phyloP scores from a whole-genome alignment of 2,113 vertebrate genomes.

The Rostratula benghalensis region DNA sequence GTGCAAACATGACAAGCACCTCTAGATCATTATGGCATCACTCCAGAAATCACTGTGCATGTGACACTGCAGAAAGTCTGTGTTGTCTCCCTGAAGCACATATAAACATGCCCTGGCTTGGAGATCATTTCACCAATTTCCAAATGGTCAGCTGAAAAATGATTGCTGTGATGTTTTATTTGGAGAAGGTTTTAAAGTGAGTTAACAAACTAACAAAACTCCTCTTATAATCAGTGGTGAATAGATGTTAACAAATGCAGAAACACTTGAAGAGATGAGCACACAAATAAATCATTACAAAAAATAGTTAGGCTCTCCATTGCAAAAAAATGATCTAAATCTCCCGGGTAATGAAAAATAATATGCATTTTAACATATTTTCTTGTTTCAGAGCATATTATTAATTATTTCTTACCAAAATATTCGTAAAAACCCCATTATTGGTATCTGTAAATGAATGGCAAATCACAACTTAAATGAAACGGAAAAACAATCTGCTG shows the following conservation, averaged over 20 bases:
- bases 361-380: constrained; percentile 58
- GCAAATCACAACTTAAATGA: constrained; percentile 57
- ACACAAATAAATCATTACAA: constrained; percentile 50
- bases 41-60: neutral
- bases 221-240: neutral
- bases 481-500: constrained; percentile 51
- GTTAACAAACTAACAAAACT: neutral
- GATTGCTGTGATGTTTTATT: neutral
- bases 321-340: constrained; percentile 32
- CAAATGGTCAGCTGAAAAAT: neutral
- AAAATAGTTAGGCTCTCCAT: constrained; percentile 30
- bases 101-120: fast-evolving
- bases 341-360: constrained; percentile 28
- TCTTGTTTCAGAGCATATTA: constrained; percentile 55
- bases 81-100: neutral
- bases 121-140: neutral
- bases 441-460: constrained; percentile 49
- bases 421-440: constrained; percentile 35
- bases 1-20: neutral
- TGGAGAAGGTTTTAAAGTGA: neutral
- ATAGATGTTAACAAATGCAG: neutral
- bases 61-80: neutral
- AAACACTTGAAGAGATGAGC: constrained; percentile 34
- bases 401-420: constrained; percentile 63
- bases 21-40: neutral